Evolutionary conservation across 2,888 invertebrate species (phyloP), one percentile per base, ranked within the genome.

Genomic region (Bombyx huttoni): DNA sequence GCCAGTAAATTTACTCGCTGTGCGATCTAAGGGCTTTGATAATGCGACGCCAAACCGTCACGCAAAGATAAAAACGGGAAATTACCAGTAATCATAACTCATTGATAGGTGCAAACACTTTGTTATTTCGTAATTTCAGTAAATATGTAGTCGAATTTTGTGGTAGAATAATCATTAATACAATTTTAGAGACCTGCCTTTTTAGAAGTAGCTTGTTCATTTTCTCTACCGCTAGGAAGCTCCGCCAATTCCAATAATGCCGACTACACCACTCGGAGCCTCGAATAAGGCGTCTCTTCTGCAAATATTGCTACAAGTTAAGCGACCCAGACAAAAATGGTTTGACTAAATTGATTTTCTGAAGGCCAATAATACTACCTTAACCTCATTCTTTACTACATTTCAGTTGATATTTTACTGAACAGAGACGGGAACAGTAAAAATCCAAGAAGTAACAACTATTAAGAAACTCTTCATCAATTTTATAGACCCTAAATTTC

Each of bases 401-500:
- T 58, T 60, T 55, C 49, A 49, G 51, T 57, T 51, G 55, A 53
- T 58, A 62, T 63, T 63, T 63, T 52, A 57, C 52, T 24, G 49
- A 49, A 54, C 58, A 58, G 53, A 63, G 60, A 61, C 52, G 54
- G 58, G 60, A 63, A 65, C 64, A 62, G 57, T 59, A 64, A 72
- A 70, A 70, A 61, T 59, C 63, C 58, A 64, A 67, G 65, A 68
- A 70, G 66, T 70, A 68, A 67, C 65, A 69, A 64, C 70, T 78
- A 80, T 81, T 82, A 83, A 80, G 81, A 76, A 78, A 70, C 72
- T 71, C 78, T 85, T 81, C 79, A 78, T 85, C 85, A 83, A 79
- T 83, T 82, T 85, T 81, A 83, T 84, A 65, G 85, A 71, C 80
- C 77, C 78, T 84, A 81, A 84, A 85, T 83, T 83, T 76, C 68